A percentile compares a stretch with the other conserved stretches of the same genome.
These are phyloP conservation scores for Rhagonycha fulva DNA, from an alignment of 2,888 invertebrate genomes.

Conservation along the genomic window DNA sequence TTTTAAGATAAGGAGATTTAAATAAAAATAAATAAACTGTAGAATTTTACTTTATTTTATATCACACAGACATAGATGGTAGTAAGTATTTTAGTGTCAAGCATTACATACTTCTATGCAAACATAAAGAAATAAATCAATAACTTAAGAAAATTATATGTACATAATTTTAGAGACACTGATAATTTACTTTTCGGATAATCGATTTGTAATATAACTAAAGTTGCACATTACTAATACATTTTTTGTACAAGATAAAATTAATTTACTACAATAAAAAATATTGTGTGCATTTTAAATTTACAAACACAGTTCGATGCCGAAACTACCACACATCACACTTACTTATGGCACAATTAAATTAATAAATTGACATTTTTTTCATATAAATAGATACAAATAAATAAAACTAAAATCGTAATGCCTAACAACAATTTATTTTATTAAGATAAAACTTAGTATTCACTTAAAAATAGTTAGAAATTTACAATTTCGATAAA, in stretches of 20 bases:
- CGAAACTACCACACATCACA: neutral
- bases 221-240: neutral
- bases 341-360: neutral
- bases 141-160: neutral
- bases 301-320: neutral
- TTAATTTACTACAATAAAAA: neutral
- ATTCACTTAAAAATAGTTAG: slow-evolving; percentile 15
- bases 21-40: neutral
- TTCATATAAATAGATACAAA: neutral
- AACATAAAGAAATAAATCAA: slow-evolving; percentile 11
- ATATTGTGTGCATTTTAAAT: neutral
- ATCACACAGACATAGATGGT: slow-evolving; percentile 34
- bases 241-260: neutral
- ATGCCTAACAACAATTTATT: slow-evolving; percentile 37
- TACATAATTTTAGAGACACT: neutral
- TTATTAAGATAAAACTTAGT: neutral
- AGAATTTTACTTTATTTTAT: slow-evolving; percentile 25
- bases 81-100: slow-evolving; percentile 29
- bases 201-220: neutral
- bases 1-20: neutral
- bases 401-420: slow-evolving; percentile 6
- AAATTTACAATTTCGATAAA: slow-evolving; percentile 33
- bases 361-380: neutral
- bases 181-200: neutral
- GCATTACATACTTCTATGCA: slow-evolving; percentile 27